Conservation (phyloP, 1,140 invertebrate species). For the Onthophagus taurus region DNA sequence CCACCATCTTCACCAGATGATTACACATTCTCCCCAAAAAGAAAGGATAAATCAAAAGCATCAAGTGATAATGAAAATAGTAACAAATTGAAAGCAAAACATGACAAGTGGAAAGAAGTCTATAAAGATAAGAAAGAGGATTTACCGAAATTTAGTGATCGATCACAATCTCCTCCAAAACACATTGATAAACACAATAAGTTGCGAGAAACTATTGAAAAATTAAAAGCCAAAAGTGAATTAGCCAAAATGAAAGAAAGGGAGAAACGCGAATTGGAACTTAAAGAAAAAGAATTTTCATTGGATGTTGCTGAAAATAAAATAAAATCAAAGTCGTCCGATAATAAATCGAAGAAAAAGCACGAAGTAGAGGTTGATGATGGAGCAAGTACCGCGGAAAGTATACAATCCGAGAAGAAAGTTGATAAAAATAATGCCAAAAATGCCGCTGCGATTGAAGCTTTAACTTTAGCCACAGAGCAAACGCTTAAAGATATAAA, state of each 20-base stretch:
- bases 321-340: slow-evolving; percentile 19
- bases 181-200: slow-evolving; percentile 49
- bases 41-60: slow-evolving; percentile 14
- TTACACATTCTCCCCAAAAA: slow-evolving; percentile 20
- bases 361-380: slow-evolving; percentile 30
- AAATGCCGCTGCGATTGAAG: slow-evolving; percentile 47
- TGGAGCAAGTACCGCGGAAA: slow-evolving; percentile 27
- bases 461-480: slow-evolving; percentile 65
- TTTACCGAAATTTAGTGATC: slow-evolving; percentile 4
- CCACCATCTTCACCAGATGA: slow-evolving; percentile 26
- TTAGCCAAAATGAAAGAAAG: slow-evolving; percentile 31
- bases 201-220: slow-evolving; percentile 50
- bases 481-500: slow-evolving; percentile 81
- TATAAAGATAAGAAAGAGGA: slow-evolving; percentile 18
- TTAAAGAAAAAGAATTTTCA: slow-evolving; percentile 13
- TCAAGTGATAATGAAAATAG: slow-evolving; percentile 22
- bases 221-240: slow-evolving; percentile 53
- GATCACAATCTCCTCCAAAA: slow-evolving; percentile 25
- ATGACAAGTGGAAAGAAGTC: slow-evolving; percentile 24
- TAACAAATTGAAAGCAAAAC: slow-evolving; percentile 31
- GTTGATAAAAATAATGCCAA: slow-evolving; percentile 24
- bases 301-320: slow-evolving; percentile 28
- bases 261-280: slow-evolving; percentile 18
- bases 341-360: slow-evolving; percentile 27
- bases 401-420: slow-evolving; percentile 26